Evolutionary conservation across 53 echinoderm and acorn worm genomes (phyloP), one percentile per base, ranked within the genome.

Genomic region (Paelopatides confundens): DNA sequence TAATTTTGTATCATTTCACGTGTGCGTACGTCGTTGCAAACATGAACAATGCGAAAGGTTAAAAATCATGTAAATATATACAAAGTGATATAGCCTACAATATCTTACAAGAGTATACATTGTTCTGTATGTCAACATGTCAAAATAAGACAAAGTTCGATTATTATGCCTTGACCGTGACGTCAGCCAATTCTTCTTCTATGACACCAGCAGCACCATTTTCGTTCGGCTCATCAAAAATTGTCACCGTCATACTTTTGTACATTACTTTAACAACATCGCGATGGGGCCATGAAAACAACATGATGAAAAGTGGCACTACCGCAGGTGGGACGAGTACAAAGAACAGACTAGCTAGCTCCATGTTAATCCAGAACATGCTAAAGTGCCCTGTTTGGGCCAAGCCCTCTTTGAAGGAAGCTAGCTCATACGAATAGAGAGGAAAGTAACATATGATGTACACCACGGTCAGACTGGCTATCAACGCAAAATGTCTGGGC

Each of bases 241-340:
- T 79, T 13, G 32, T n/a, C 15, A 79, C 79, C 53, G 50, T 53
- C 54, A 79, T 50, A 33, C 51, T 31, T 18, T 17, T 3, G 21
- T 79, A 79, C 13, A 79, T 48, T 21, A 23, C 79, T 9, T 1
- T 52, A 26, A 79, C 79, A 18, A 31, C 32, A 15, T 79, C 79
- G 14, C 79, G 51, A 53, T 79, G 79, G 31, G 35, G 32, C 79
- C 79, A 79, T n/a, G 79, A 79, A 18, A 79, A 79, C 5, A 50
- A 9, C 79, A 79, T 51, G 24, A 79, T 32, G 54, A 79, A 53
- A 28, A 52, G 5, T 14, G 79, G 79, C 8, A 51, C 51, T 2
- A 79, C 14, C 29, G 79, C 32, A 3, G 79, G 51, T 10, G 79
- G 79, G 4, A 79, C 50, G 13, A 79, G 4, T 13, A 53, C 79